Evolutionary conservation across 37 sponge, comb jelly and placozoan species (phyloP), one percentile per base, ranked within the genome.

Genomic region (Axinella damicornis): DNA sequence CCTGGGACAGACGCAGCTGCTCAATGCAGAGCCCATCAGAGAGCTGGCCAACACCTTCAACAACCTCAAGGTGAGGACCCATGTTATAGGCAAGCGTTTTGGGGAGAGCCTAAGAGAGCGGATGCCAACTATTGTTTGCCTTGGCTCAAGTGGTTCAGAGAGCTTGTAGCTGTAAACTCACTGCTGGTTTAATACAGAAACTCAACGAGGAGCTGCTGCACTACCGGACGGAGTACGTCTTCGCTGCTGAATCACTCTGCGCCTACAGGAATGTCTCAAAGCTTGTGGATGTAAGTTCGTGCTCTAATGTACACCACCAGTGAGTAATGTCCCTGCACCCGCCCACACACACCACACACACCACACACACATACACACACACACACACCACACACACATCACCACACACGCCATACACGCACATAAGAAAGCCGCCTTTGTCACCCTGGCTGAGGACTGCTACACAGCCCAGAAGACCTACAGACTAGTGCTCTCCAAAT

Each of bases 401-500:
- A n/a, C n/a, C n/a, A n/a, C n/a, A n/a, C n/a, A n/a, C n/a, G n/a
- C n/a, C n/a, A n/a, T n/a, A n/a, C n/a, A n/a, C n/a, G n/a, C n/a
- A n/a, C n/a, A n/a, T n/a, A n/a, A 46, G 46, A 46, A 46, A 46
- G 9, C 6, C 9, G 46, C 46, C 46, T 77, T 89, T 22, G 31
- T 59, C 20, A 62, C 41, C n/a, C 52, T 89, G 25, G 64, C 84
- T 21, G 89, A 89, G 57, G 79, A 61, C 0, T 89, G 89, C 57
- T 89, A 83, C 35, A 69, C 40, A 16, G 77, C 88, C 17, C 80
- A 88, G 74, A 86, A 78, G 76, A 86, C 87, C 19, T 93, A 93
- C 56, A 83, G 81, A 28, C 75, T 89, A 54, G 83, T 86, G 21
- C 75, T 93, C 38, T 89, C 90, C 18, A 89, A 93, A 77, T 89